Evolutionary conservation across 2,797 vertebrate species (phyloP), one percentile per base, ranked within the genome.

Genomic region (Pangasius sanitwongsei): DNA sequence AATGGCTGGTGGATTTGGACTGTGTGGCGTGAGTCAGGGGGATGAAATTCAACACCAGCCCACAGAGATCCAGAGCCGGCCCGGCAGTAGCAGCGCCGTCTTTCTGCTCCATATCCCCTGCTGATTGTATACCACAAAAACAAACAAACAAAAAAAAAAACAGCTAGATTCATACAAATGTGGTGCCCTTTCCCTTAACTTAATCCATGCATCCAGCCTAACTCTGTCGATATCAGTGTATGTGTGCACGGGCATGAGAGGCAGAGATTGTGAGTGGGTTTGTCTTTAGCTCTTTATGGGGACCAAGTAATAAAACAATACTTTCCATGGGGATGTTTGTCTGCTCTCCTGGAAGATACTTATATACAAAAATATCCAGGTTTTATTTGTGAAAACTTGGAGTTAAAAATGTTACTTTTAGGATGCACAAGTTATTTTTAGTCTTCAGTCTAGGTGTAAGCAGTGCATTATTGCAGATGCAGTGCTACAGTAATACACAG

Each of bases 21-120:
- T 23, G 59, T 77, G 61, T 91, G 86, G 86, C 87, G 88, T 84
- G 72, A 93, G 87, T 90, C 89, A 1, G 85, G 7, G 41, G 78
- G 78, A 11, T 89, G 93, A 95, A 94, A 94, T 91, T 87, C 53
- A 90, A 93, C 87, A 88, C 93, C 81, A 88, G 44, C 74, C 81
- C 50, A 77, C 89, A 84, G 84, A 83, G 84, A 88, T 89, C 57
- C 25, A 44, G 53, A 85, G 74, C 59, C 48, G 78, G 37, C 55
- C 11, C 12, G 48, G 65, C 53, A 84, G 85, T 61, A 69, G 31
- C 48, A 87, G 72, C 77, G 88, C 82, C 78, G 86, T 37, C 74
- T 59, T 82, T 80, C 88, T 87, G 57, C 83, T 86, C 48, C 31
- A 77, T 88, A 67, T 85, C 67, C 59, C 59, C 65, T 88, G 50